Percentiles rank a stretch among this genome's conserved stretches.
Evolutionary conservation across 1,140 invertebrate genomes (phyloP).

Genomic region (Macrotrachela quadricornifera): DNA sequence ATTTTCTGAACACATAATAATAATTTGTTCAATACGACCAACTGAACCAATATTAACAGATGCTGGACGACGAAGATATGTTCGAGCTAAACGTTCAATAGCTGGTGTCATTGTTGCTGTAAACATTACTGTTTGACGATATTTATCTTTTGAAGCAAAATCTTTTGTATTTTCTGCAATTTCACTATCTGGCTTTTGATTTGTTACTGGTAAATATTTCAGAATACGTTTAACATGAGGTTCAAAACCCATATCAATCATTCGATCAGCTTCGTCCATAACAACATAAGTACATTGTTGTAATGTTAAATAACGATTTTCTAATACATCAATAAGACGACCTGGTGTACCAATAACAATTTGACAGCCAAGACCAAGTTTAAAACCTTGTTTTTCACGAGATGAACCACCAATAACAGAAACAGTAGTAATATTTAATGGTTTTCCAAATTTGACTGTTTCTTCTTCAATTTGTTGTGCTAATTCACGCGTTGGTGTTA

Average conservation of each 20-base stretch:
- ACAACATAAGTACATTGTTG: conserved; percentile 61
- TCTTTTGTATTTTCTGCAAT: conserved; percentile 81
- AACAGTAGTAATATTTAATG: conserved; percentile 78
- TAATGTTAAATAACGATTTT: conserved; percentile 88
- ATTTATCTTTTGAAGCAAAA: conserved; percentile 78
- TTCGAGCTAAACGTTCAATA: conserved; percentile 79
- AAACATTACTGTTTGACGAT: conserved; percentile 95
- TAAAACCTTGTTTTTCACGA: conserved; percentile 91
- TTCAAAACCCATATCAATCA: conserved; percentile 99
- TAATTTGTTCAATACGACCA: conserved; percentile 87
- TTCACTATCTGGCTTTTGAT: conserved; percentile 91
- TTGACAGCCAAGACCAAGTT: conserved; percentile 87
- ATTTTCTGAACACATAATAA: conserved; percentile 62
- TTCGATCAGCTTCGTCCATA: conserved; percentile 65
- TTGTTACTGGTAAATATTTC: conserved; percentile 91
- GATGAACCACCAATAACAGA: conserved; percentile 92
- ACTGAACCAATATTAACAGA: conserved; percentile 92
- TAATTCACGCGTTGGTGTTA: conserved; percentile 92
- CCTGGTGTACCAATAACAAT: conserved; percentile 99
- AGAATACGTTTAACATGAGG: conserved; percentile 91
- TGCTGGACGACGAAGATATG: conserved; percentile 77
- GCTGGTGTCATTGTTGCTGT: conserved; percentile 98
- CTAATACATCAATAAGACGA: conserved; percentile 90
- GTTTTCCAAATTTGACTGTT: conserved; percentile 84
- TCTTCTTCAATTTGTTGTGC: conserved; percentile 99